These are phyloP conservation scores for Coelopa frigida DNA, from an alignment of 1,140 invertebrate species.

Conservation along the genomic window DNA sequence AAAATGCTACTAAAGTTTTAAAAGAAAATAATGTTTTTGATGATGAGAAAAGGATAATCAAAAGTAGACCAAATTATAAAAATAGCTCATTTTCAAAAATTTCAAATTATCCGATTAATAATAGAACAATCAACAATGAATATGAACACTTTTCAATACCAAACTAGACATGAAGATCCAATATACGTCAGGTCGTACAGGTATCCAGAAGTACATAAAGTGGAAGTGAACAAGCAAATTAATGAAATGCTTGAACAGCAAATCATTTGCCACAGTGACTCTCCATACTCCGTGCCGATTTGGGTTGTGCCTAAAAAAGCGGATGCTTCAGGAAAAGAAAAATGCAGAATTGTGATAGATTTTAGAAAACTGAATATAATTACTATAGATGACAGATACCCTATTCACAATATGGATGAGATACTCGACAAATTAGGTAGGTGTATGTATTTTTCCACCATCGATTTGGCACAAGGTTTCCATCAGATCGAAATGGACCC, in stretches of 20 bases:
- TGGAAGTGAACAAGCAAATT: slow-evolving; percentile 12
- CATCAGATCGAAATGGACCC: slow-evolving; percentile 47
- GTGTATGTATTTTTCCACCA: slow-evolving; percentile 42
- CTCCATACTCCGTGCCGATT: slow-evolving; percentile 17
- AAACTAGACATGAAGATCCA: slow-evolving; percentile 3
- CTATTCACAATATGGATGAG: slow-evolving; percentile 49
- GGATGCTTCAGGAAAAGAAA: slow-evolving; percentile 25
- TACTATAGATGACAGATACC: slow-evolving; percentile 41
- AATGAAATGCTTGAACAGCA: slow-evolving; percentile 13
- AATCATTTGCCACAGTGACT: slow-evolving; percentile 9
- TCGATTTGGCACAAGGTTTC: slow-evolving; percentile 48
- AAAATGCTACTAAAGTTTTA: slow-evolving; percentile 5
- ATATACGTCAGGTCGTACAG: slow-evolving; percentile 11
- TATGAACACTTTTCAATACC: neutral
- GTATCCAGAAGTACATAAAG: slow-evolving; percentile 10
- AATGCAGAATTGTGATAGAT: slow-evolving; percentile 39
- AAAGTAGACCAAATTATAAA: neutral
- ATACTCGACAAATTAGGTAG: slow-evolving; percentile 45
- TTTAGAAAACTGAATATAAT: slow-evolving; percentile 38
- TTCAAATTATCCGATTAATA: neutral
- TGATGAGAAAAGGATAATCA: neutral
- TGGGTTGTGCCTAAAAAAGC: slow-evolving; percentile 15
- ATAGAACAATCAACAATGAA: neutral
- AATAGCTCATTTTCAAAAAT: neutral
- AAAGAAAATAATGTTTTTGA: slow-evolving; percentile 6